These are phyloP conservation scores for cat (Felis catus) DNA, from an alignment of 2,113 vertebrate genomes.

Conservation along the genomic window F.catus_Fca126_mat1.0 CM031413.1:34408501-34409000, in stretches of 20 bases:
- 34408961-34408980: background rate
- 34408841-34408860: background rate
- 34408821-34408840: background rate
- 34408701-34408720: background rate
- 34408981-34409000: too few species aligned
- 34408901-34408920: background rate
- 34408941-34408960: background rate
- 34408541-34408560: background rate
- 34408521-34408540: background rate
- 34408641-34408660: background rate
- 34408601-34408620: background rate
- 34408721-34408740: background rate
- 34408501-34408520: background rate
- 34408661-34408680: background rate
- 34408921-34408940: background rate
- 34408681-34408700: background rate
- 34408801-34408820: background rate
- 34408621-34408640: background rate
- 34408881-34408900: background rate
- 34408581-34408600: background rate
- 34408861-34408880: background rate
- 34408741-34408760: too few species aligned
- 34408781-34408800: background rate
- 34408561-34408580: background rate
- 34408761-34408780: background rate